Evolutionary conservation across 2,797 vertebrate genomes (phyloP).

Genomic region (Notoglanidium macrostoma): DNA sequence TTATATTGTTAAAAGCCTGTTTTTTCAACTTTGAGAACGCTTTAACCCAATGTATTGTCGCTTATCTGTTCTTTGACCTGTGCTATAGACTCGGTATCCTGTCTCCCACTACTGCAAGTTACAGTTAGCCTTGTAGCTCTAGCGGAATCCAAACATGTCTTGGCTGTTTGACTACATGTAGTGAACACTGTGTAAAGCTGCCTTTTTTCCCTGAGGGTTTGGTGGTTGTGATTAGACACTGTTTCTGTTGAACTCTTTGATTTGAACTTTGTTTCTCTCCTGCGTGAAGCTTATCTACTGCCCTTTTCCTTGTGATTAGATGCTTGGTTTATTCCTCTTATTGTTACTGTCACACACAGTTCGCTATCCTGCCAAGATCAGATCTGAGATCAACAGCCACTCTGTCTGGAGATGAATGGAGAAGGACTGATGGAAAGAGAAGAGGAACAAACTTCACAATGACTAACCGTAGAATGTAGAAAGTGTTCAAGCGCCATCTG

Average conservation of each 20-base stretch:
- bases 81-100: neutral
- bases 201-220: neutral
- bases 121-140: neutral
- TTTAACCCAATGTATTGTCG: neutral
- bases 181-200: too few relatives aligned
- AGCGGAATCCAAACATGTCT: neutral
- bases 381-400: slow-evolving; percentile 75
- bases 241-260: neutral
- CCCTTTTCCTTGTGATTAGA: neutral
- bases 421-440: slow-evolving; percentile 55
- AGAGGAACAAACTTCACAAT: slow-evolving; percentile 65
- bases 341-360: neutral
- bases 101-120: neutral
- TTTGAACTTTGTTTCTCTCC: neutral
- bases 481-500: slow-evolving; percentile 77
- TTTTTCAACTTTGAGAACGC: neutral
- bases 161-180: neutral
- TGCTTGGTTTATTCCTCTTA: neutral
- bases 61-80: too few relatives aligned
- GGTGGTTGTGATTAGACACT: neutral
- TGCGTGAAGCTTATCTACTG: neutral
- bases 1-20: too few relatives aligned
- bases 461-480: slow-evolving; percentile 75
- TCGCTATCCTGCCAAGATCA: neutral
- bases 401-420: slow-evolving; percentile 73